Evolutionary conservation across 2,888 invertebrate genomes (phyloP), one percentile per base, ranked within the genome.

Genomic region (Notocelia uddmanniana): DNA sequence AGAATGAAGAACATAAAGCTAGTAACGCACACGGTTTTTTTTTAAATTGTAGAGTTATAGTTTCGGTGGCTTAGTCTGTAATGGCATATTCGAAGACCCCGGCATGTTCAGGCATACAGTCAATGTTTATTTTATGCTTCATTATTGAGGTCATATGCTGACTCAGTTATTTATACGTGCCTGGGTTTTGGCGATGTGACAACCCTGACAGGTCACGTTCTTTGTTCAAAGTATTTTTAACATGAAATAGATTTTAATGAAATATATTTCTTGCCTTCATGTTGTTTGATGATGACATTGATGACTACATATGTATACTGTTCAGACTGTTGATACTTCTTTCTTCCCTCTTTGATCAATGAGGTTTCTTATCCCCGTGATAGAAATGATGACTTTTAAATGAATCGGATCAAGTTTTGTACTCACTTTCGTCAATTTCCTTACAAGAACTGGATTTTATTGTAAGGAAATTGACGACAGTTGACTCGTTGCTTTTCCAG

Each of bases 121-220:
- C 78, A 76, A 80, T 81, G 82, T 81, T 81, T 80, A 82, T 84
- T 85, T 84, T 82, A 85, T 85, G 80, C 75, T 76, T 81, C 84
- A 84, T 88, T 87, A 86, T 86, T 82, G 80, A 84, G 83, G 84
- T 81, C 82, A 82, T 81, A 79, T 74, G 81, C 80, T 81, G 81
- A 81, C 80, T 81, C 74, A 60, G 80, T 79, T 83, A 81, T 78
- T 80, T 81, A 79, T 80, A 78, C 74, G 76, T 68, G 73, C 48
- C 26, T 18, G 50, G 69, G 71, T 73, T 73, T 73, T 68, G 68
- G 68, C 70, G 70, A 48, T 58, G 74, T 73, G 69, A 67, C 73
- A 67, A 68, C 69, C 71, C 60, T 62, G 72, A 48, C 71, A 48
- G 52, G 45, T 54, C 71, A 71, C 72, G 67, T 68, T 60, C 68